Evolutionary conservation across 2,113 vertebrate species (phyloP).

Genomic region (Zosterops borbonicus): DNA sequence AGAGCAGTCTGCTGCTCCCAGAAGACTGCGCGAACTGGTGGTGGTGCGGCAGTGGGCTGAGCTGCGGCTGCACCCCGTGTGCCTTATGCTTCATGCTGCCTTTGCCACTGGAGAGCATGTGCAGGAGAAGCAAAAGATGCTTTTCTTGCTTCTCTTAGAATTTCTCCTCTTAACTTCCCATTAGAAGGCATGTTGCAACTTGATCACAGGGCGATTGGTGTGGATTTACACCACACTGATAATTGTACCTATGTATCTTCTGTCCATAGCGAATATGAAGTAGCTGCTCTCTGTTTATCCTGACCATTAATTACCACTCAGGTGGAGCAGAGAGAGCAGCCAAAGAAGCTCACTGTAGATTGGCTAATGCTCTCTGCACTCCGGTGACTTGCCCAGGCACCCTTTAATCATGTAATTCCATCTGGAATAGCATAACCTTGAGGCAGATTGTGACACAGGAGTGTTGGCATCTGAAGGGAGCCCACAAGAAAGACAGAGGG

Average conservation of each 20-base stretch:
- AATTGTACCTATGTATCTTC: not conserved
- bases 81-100: not conserved
- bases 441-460: not conserved
- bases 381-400: rapidly evolving
- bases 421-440: not conserved
- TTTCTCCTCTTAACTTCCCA: not conserved
- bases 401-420: not conserved
- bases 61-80: not conserved
- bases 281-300: not conserved
- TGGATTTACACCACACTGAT: not conserved
- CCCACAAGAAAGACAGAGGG: not conserved
- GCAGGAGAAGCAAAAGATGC: not conserved
- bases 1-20: not conserved
- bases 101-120: not conserved
- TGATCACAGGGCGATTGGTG: not conserved
- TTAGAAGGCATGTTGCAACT: not conserved
- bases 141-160: not conserved
- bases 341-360: not conserved
- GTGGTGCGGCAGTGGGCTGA: not conserved
- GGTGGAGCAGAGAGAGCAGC: not conserved
- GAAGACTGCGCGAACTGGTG: not conserved
- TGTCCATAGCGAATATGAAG: not conserved
- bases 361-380: not conserved
- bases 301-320: not conserved
- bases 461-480: not conserved